Percentiles rank a stretch among this genome's conserved stretches.
These are phyloP conservation scores for Pseudonaja textilis DNA, from an alignment of 2,113 vertebrate species.

Conservation along the genomic window DNA sequence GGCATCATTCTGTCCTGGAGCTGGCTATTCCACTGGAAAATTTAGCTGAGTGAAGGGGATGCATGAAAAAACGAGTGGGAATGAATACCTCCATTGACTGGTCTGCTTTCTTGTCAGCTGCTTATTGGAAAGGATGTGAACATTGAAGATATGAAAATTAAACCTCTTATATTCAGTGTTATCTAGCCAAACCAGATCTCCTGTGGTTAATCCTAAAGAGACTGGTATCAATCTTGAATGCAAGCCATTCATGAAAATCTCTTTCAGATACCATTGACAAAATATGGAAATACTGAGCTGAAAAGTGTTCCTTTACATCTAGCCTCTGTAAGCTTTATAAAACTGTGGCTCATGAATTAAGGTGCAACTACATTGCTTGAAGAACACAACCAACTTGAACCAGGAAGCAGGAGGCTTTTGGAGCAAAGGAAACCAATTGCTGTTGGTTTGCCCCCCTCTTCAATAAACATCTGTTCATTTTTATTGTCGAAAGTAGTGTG, in stretches of 20 bases:
- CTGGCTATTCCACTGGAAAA: not conserved
- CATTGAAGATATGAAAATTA: slow-evolving; percentile 1
- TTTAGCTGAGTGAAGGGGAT: not conserved
- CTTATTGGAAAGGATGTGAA: slow-evolving; percentile 15
- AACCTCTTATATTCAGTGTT: not conserved
- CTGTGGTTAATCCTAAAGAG: slow-evolving; percentile 13
- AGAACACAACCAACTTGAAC: slow-evolving; percentile 19
- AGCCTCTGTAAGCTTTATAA: slow-evolving; percentile 23
- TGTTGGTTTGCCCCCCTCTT: not conserved
- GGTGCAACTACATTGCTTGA: slow-evolving; percentile 8
- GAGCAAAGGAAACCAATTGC: slow-evolving; percentile 18
- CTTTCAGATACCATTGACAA: slow-evolving; percentile 14
- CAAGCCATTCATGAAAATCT: slow-evolving; percentile 25
- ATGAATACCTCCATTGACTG: slow-evolving; percentile 16
- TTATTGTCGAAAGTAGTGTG: slow-evolving; percentile 23
- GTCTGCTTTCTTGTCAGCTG: not conserved
- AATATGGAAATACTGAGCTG: not conserved
- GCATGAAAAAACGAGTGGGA: not conserved
- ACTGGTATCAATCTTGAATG: slow-evolving; percentile 11
- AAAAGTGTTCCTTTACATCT: slow-evolving; percentile 1
- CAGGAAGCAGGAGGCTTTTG: slow-evolving; percentile 46
- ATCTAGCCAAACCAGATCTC: slow-evolving; percentile 8
- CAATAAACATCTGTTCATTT: slow-evolving; percentile 49
- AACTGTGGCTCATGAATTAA: slow-evolving; percentile 22
- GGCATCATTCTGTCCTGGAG: not conserved